Base-by-base conservation (phyloP, 2,797 vertebrate genomes). In the Myotis planiceps region DNA sequence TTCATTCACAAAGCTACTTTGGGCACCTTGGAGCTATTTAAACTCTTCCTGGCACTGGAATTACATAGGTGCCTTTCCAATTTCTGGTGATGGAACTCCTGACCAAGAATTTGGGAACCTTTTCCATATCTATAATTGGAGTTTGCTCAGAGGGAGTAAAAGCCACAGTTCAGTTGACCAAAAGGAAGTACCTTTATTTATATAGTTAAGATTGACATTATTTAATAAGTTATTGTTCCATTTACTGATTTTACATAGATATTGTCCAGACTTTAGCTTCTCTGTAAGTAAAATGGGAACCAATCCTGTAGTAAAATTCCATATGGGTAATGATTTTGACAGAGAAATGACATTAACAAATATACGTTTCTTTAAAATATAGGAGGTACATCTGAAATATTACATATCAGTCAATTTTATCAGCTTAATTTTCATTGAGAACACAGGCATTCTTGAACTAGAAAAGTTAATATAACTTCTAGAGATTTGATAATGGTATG, bases 401-500 rank as follows among this genome's bases (percentile, higher is more conserved):
- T 69, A 95, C 51, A 60, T 88, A 78, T 82, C 55, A 96, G 88
- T 86, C 72, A 93, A 19, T 94, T 97, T 95, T 96, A 75, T 78
- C 78, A 96, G 23, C 93, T 98, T 97, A 23, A 66, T 93, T 97
- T 96, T 97, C 76, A 85, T 90, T 96, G 29, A 14, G 8, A 84
- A 74, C 82, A 97, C 89, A 96, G 91, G 90, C 84, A 95, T 15
- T 92, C 80, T 86, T 96, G 87, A 97, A 96, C 89, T 0, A 68
- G 82, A 97, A 98, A 88, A 53, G n/a, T 94, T 97, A 58, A 95
- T 90, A 88, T 97, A 96, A 98, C 51, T 58, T 12, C 55, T 75
- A 93, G 76, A 95, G 76, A 88, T 95, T 83, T 96, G 92, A 58
- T 75, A 90, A 89, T 88, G 88, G 65, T 42, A 92, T 95, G 78